Evolutionary conservation across 2,113 vertebrate species (phyloP).

Genomic region (Ciconia boyciana): DNA sequence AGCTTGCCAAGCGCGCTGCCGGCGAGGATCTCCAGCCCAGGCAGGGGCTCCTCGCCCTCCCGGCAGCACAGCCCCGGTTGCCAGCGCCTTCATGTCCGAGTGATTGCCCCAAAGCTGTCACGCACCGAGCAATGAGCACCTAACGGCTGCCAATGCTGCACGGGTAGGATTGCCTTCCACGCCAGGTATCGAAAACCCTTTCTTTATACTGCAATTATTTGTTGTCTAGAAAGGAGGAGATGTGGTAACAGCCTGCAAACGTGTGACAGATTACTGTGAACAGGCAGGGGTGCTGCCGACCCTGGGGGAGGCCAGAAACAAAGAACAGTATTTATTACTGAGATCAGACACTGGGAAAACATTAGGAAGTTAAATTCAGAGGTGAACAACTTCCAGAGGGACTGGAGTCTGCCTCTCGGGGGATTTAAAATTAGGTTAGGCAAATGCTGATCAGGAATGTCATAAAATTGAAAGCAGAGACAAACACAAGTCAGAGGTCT

Average conservation of each 20-base stretch:
- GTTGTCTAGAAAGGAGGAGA: background rate
- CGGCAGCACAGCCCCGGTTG: background rate
- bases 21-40: background rate
- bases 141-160: background rate
- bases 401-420: background rate
- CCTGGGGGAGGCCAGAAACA: too few species aligned
- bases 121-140: background rate
- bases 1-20: too few species aligned
- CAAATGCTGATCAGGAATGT: background rate
- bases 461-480: background rate
- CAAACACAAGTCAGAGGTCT: background rate
- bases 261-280: background rate
- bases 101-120: background rate
- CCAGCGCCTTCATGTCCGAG: fast-evolving
- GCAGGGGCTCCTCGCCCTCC: background rate
- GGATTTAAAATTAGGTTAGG: background rate
- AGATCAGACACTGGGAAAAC: background rate
- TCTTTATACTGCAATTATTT: too few species aligned
- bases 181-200: background rate
- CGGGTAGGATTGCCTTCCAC: background rate
- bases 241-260: background rate
- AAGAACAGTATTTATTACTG: too few species aligned
- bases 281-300: background rate
- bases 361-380: background rate
- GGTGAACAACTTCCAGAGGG: background rate